These are phyloP conservation scores for Ceyx erithaca DNA, from an alignment of 2,797 vertebrate species.

Conservation along the genomic window DNA sequence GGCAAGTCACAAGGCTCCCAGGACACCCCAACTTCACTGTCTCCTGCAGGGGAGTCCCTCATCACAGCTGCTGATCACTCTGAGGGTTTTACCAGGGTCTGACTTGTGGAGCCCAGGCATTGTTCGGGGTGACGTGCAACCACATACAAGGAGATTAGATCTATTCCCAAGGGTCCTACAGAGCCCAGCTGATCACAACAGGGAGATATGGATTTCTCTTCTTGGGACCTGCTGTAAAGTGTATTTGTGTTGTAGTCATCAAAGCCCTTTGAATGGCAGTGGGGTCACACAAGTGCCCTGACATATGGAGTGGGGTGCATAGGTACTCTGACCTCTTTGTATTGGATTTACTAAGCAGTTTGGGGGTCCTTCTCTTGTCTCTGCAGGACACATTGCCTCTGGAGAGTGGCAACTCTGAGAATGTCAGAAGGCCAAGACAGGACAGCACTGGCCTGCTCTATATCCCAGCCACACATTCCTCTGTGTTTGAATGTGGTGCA, in stretches of 20 bases:
- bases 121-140: not conserved
- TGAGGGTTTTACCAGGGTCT: not conserved
- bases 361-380: not conserved
- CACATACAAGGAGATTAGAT: not conserved
- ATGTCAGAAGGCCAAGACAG: not conserved
- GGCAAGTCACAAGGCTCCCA: not conserved
- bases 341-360: not conserved
- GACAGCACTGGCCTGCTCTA: not conserved
- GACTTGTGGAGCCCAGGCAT: fast-evolving
- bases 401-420: not conserved
- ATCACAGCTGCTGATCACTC: fast-evolving
- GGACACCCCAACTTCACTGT: not conserved
- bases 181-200: not conserved
- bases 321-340: not conserved
- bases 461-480: not conserved
- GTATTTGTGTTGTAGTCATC: not conserved
- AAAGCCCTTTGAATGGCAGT: not conserved
- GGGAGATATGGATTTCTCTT: not conserved
- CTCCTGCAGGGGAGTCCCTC: not conserved
- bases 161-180: not conserved
- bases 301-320: not conserved
- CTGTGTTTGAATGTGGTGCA: not conserved
- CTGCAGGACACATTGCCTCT: not conserved
- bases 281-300: not conserved
- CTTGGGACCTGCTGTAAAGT: not conserved